Conservation (phyloP, 2,113 vertebrate species). For the Ictalurus punctatus region DNA sequence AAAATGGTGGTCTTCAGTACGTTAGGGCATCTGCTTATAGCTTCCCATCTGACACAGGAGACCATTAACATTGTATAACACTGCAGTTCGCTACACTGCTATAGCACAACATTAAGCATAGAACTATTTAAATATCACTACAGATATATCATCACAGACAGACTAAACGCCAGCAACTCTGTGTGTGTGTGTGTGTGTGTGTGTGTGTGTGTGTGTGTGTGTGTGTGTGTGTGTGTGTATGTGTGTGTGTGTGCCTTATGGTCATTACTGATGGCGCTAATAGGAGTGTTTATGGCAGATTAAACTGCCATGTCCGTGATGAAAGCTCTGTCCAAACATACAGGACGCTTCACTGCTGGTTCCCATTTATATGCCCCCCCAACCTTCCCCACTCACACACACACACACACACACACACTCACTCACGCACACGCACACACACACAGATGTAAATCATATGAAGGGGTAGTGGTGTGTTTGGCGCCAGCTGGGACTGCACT, state of each 20-base stretch:
- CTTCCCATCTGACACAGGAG: background rate
- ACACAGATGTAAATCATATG: conserved; percentile 88
- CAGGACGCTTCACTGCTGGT: conserved; percentile 85
- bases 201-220: conserved; percentile 67
- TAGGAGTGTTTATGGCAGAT: conserved; percentile 94
- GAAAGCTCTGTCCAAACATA: conserved; percentile 91
- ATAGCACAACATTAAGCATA: background rate
- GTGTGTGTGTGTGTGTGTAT: conserved; percentile 17
- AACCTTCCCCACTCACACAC: background rate
- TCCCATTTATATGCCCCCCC: conserved; percentile 81
- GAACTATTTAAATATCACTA: background rate
- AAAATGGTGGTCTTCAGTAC: no score
- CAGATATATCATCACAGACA: conserved; percentile 2
- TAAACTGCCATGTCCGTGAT: conserved; percentile 94
- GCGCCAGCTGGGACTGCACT: conserved; percentile 82
- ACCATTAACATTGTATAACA: conserved; percentile 5
- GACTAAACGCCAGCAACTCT: background rate
- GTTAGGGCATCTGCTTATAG: background rate
- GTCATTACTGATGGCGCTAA: conserved; percentile 91
- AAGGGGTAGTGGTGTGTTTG: conserved; percentile 76
- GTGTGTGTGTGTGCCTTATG: conserved; percentile 76
- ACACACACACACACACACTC: conserved; percentile 2
- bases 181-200: conserved; percentile 76
- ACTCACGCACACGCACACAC: background rate
- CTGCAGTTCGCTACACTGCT: background rate